phyloP scores from a whole-genome alignment of 2,113 vertebrate genomes.

The Tupaia tana region DNA sequence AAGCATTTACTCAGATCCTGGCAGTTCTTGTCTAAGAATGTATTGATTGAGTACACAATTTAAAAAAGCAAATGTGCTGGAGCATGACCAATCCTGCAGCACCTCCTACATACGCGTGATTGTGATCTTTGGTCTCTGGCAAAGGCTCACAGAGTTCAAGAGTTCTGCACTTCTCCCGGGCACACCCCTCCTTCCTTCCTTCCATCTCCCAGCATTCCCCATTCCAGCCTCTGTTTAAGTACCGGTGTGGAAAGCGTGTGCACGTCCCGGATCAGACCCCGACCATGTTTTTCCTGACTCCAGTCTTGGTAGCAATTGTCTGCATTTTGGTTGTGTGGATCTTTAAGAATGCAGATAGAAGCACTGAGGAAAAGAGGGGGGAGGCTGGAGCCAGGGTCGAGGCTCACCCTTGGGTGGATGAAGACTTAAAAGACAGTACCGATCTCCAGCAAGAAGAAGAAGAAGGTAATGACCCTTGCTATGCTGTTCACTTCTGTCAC shows the following conservation, averaged over 20 bases:
- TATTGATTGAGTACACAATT: background rate
- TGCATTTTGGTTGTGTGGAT: slow-evolving; percentile 90
- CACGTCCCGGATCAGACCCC: rapidly evolving
- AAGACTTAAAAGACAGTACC: slow-evolving; percentile 91
- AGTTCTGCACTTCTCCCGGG: background rate
- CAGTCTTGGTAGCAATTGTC: slow-evolving; percentile 89
- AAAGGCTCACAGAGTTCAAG: background rate
- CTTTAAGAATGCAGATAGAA: slow-evolving; percentile 82
- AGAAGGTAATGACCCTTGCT: slow-evolving; percentile 84
- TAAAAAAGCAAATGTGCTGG: background rate
- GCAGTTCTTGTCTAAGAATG: background rate
- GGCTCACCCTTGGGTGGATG: slow-evolving; percentile 90
- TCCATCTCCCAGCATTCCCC: background rate
- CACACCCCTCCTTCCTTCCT: slow-evolving; percentile 29
- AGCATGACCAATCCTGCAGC: background rate
- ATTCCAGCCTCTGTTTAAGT: background rate
- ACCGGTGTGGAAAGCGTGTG: background rate
- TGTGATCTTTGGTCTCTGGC: slow-evolving; percentile 59
- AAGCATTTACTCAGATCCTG: background rate
- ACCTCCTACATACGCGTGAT: rapidly evolving
- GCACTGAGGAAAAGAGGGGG: background rate
- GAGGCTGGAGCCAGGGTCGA: slow-evolving; percentile 42
- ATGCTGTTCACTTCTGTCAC: rapidly evolving
- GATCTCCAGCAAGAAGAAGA: slow-evolving; percentile 81
- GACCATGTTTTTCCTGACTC: slow-evolving; percentile 91